Base-by-base conservation (phyloP, 1,140 invertebrate genomes). In the Hypothenemus hampei region DNA sequence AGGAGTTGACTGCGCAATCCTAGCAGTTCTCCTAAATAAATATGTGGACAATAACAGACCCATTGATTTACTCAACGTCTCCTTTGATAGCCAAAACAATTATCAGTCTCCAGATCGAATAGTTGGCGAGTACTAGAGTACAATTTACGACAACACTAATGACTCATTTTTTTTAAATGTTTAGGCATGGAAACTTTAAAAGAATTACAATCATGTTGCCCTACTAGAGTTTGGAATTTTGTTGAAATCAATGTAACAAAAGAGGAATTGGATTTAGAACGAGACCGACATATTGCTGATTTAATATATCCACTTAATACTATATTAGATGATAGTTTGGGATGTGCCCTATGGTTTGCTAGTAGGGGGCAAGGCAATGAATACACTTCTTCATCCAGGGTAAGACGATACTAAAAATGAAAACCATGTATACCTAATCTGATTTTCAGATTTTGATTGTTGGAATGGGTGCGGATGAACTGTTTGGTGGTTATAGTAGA, bases 381-480 rank as follows among this genome's bases (percentile, higher is more conserved):
- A 5, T 83, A 83, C 60, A 70, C 69, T 33, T 85, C 85, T 39
- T 73, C 80, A 18, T 82, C 83, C 49, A 81, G 86, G 70, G 82
- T 90, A 77, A 72, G 67, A 67, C 54, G 23, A 3, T 41, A 37
- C 7, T 37, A 4, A 4, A 39, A 15, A 15, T 2, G 16, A 39
- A 39, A 2, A 39, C 11, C 10, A 8, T 39, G 26, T 31, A 13
- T 31, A 31, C 10, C 13, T 31, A 3, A 31, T 31, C 8, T 11
- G 2, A 31, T 15, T 43, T 43, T 22, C 61, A 88, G 85, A 80
- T 96, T n/a, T 71, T 95, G 43, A 71, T 97, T 37, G 73, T 91
- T 64, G 95, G 96, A 20, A 92, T 91, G 77, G 96, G 95, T 11
- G 94, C 95, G 15, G 97, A 99, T 81, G 97, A 99, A 78, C 79